Evolutionary conservation across 2,797 vertebrate genomes (phyloP), one percentile per base, ranked within the genome.

Genomic region (Moxostoma hubbsi): DNA sequence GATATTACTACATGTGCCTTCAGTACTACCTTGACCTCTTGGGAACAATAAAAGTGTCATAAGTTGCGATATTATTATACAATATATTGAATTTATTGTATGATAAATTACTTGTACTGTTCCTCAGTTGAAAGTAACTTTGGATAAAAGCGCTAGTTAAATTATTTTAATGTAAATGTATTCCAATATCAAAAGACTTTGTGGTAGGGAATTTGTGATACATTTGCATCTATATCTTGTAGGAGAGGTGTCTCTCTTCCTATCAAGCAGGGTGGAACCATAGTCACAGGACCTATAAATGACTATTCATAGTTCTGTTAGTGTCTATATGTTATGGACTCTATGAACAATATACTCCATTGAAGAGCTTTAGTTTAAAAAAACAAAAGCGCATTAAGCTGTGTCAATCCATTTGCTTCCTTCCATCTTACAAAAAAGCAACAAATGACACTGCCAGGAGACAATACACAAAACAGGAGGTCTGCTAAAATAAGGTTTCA

Each of bases 401-500:
- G 18, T 4, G 7, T 58, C 54, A 68, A 66, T 65, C 24, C 73
- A 73, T 73, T 62, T 65, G 73, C 18, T 72, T 49, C 7, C 51
- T 49, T 53, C 45, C 68, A 46, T 50, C 43, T 62, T n/a, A 64
- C 2, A 2, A 70, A 51, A 46, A 5, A 43, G 65, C 59, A 75
- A 77, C 79, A 65, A 62, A 67, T 70, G 64, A 63, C 59, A 15
- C 6, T 2, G 54, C 61, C 16, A 64, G 54, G 24, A 24, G 7
- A 46, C 59, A 61, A 79, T 51, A 43, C 24, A 53, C 59, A 50
- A 9, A 49, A 36, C 50, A 50, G 50, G 51, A 73, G 49, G 51
- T 73, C 8, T 5, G n/a, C 80, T 75, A 69, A 43, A 74, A 75
- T 69, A 74, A 58, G 50, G 46, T 69, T 81, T 79, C 15, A 62